Percentiles rank a stretch among this genome's conserved stretches.
These are phyloP conservation scores for Knipowitschia caucasica DNA, from an alignment of 2,797 vertebrate species.

Conservation along the genomic window DNA sequence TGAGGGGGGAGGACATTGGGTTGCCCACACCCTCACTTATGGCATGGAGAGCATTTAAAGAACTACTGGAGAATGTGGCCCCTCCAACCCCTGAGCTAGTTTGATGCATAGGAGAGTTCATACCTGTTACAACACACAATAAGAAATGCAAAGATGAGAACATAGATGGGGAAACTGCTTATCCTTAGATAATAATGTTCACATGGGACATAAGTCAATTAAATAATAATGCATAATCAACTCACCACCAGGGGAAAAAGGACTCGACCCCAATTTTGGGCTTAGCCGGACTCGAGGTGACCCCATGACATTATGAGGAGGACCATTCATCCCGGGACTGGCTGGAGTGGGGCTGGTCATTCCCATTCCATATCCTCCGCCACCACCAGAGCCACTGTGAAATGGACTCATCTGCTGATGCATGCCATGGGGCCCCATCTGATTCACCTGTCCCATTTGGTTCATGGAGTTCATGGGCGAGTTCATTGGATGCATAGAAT, in stretches of 20 bases:
- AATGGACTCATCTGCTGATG: constrained; percentile 65
- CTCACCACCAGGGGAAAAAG: constrained; percentile 95
- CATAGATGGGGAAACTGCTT: not conserved
- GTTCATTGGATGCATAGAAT: constrained; percentile 63
- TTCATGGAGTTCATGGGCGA: constrained; percentile 70
- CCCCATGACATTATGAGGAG: constrained; percentile 86
- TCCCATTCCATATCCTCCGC: constrained; percentile 79
- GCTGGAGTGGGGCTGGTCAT: constrained; percentile 90
- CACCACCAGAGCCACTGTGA: constrained; percentile 60
- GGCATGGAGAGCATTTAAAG: constrained; percentile 95
- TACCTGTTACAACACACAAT: constrained; percentile 68
- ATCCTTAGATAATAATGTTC: not conserved
- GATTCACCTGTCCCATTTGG: constrained; percentile 51
- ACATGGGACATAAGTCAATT: not conserved
- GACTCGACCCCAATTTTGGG: constrained; percentile 89
- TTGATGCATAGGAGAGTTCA: constrained; percentile 89
- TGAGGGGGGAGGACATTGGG: constrained; percentile 86
- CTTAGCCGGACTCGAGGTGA: constrained; percentile 92
- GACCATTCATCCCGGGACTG: constrained; percentile 84
- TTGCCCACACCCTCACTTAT: constrained; percentile 97
- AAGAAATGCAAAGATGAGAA: not conserved
- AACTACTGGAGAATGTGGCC: constrained; percentile 91
- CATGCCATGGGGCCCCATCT: constrained; percentile 71
- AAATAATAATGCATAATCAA: not conserved
- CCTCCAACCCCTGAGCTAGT: constrained; percentile 72